Percentiles rank a stretch among this genome's conserved stretches.
phyloP scores from a whole-genome alignment of 2,113 vertebrate species.

The Tympanuchus pallidicinctus region DNA sequence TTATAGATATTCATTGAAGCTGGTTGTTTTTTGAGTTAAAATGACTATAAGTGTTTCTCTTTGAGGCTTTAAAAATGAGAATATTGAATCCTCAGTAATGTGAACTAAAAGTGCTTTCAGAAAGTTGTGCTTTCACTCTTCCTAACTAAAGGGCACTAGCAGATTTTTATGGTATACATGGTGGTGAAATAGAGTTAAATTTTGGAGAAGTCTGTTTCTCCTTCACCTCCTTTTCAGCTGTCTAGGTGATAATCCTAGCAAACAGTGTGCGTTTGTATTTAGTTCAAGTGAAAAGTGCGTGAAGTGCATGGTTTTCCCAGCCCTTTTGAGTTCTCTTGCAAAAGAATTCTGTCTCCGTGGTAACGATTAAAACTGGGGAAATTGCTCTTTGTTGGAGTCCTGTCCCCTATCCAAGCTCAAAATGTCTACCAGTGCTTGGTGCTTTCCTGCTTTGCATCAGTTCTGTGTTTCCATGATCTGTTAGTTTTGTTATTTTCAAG shows the following conservation, averaged over 20 bases:
- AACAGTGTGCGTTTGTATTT: conserved; percentile 58
- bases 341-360: conserved; percentile 79
- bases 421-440: neutral
- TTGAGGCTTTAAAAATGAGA: neutral
- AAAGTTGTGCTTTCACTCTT: neutral
- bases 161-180: neutral
- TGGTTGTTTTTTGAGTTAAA: neutral
- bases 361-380: conserved; percentile 76
- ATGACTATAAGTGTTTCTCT: neutral
- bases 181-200: neutral
- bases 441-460: neutral
- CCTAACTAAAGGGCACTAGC: neutral
- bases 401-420: neutral
- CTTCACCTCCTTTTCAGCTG: conserved; percentile 15
- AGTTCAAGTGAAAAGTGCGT: conserved; percentile 40
- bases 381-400: conserved; percentile 59
- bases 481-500: conserved; percentile 37
- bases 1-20: neutral
- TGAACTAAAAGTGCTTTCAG: neutral
- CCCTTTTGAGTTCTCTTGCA: conserved; percentile 74
- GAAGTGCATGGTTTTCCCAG: conserved; percentile 61
- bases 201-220: neutral
- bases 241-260: conserved; percentile 62
- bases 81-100: neutral
- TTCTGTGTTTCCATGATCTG: conserved; percentile 34